Conservation (phyloP, 2,113 vertebrate species). For the Coptodon bakossiorum region DNA sequence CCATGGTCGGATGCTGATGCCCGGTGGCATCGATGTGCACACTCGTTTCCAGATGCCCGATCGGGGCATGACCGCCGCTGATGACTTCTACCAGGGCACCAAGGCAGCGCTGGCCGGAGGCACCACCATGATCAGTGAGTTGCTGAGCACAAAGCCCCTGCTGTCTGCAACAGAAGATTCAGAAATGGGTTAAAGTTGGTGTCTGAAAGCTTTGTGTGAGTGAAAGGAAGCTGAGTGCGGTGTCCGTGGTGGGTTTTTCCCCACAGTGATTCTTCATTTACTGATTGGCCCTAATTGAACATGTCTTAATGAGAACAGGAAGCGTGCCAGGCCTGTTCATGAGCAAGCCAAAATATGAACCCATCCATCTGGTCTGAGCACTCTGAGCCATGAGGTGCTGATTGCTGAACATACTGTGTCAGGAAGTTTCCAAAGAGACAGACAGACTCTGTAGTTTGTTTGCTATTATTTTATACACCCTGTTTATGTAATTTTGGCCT, state of each 20-base stretch:
- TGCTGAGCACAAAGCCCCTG: background rate
- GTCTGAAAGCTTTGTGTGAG: background rate
- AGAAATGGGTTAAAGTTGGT: background rate
- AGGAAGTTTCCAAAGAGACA: background rate
- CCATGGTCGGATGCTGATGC: constrained; percentile 93
- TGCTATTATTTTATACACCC: background rate
- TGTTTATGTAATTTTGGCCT: background rate
- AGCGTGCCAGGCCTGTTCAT: background rate
- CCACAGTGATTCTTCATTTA: background rate
- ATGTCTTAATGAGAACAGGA: background rate
- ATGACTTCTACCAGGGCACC: constrained; percentile 98
- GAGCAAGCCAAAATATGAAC: background rate
- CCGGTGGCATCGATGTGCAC: constrained; percentile 93
- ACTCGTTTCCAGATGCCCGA: constrained; percentile 98
- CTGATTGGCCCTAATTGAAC: constrained; percentile 12
- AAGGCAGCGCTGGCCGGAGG: constrained; percentile 89
- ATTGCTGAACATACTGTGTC: background rate
- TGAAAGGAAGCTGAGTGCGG: background rate
- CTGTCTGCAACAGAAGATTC: background rate
- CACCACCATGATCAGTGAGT: constrained; percentile 98
- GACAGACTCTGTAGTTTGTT: background rate
- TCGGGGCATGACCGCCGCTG: constrained; percentile 88
- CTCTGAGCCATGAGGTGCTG: background rate
- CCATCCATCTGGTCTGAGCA: constrained; percentile 1
- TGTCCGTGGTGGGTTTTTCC: background rate